Evolutionary conservation across 2,888 invertebrate genomes (phyloP), one percentile per base, ranked within the genome.

Genomic region (Metopia argyrocephala): DNA sequence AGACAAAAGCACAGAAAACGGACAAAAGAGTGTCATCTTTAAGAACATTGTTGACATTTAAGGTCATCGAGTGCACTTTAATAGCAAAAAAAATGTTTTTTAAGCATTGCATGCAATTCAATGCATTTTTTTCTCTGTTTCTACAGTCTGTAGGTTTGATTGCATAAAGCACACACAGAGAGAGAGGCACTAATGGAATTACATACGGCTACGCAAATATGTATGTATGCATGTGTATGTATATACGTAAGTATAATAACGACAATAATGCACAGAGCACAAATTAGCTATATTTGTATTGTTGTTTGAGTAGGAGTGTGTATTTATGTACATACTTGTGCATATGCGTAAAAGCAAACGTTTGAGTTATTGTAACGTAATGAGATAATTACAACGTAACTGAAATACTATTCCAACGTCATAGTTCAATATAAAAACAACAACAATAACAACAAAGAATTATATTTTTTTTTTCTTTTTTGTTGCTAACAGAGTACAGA

Each of bases 51-150:
- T 78, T 81, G 81, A 74, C 81, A 81, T 81, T 81, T 70, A 81
- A 81, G 81, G 81, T 81, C 81, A 78, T 81, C 70, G 62, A 81
- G 81, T 81, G 81, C 74, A 75, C 81, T 81, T 75, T 81, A 62
- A 61, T 12, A 31, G 31, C 9, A 38, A 38, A 38, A 38, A 3
- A 38, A 38, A 38, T 38, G 9, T 12, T 38, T 38, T 38, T 38
- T 38, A 38, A 38, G 15, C 31, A 38, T 15, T 5, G 3, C 9
- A 38, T 38, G 15, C 15, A 38, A 38, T 38, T 38, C 6, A 31
- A 31, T 31, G 4, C 38, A 38, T 12, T 38, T 38, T 46, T 48
- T 28, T 28, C 28, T 28, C 31, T 57, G 59, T 23, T 23, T 64
- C 25, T 38, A 12, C 15, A 15, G 38, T 38, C 38, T 38, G 9